These are phyloP conservation scores for Branchinecta sandiegonensis DNA, from an alignment of 2,888 invertebrate species.

Conservation along the genomic window DNA sequence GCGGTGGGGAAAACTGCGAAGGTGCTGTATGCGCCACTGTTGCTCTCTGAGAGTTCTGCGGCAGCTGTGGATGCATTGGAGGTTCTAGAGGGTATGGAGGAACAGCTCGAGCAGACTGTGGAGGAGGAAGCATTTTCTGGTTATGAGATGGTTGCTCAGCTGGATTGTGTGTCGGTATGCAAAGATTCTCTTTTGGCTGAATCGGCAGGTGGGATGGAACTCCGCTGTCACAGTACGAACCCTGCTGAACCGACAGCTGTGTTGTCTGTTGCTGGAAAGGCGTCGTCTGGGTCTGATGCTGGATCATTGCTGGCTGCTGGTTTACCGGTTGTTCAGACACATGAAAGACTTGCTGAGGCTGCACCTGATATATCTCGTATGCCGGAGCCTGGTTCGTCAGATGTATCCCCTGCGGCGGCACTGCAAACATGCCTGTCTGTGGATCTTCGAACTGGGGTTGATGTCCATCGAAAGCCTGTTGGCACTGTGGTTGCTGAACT, in stretches of 20 bases:
- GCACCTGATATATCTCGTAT: conserved; percentile 30
- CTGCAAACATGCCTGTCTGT: conserved; percentile 17
- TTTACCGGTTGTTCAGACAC: conserved; percentile 4
- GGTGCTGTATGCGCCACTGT: background rate
- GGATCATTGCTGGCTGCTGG: conserved; percentile 11
- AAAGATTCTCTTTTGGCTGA: background rate
- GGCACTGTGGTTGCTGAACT: conserved; percentile 35
- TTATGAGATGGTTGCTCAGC: background rate
- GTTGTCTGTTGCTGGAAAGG: conserved; percentile 19
- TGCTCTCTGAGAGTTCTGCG: background rate
- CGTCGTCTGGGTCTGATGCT: background rate
- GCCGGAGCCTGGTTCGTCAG: conserved; percentile 30
- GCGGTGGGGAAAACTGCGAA: background rate
- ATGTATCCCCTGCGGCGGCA: conserved; percentile 21
- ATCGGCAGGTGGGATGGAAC: background rate
- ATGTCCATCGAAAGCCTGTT: conserved; percentile 18
- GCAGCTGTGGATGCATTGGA: background rate
- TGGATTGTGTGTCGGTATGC: background rate
- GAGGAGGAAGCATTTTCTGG: background rate
- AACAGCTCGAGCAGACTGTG: background rate
- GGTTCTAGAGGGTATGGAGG: conserved; percentile 5
- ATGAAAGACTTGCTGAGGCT: background rate
- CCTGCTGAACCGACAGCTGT: background rate
- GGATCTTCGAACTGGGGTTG: conserved; percentile 13
- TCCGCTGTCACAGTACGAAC: background rate